phyloP scores from a whole-genome alignment of 2,113 vertebrate genomes.

The Cyprichromis sp. region DNA sequence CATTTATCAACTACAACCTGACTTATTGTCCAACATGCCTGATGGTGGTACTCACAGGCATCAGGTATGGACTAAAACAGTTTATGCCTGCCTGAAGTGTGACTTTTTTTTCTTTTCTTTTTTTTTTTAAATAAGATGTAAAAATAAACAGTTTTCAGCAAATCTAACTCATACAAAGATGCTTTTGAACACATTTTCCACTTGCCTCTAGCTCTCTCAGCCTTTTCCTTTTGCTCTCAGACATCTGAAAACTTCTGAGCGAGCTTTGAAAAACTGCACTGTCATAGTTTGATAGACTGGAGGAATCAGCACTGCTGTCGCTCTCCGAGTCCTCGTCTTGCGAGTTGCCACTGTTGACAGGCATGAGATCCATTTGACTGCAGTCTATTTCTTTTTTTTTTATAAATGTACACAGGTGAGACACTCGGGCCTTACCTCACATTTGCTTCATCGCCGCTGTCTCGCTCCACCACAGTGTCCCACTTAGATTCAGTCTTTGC shows the following conservation, averaged over 20 bases:
- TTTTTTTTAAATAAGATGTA: background rate
- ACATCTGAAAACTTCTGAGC: slow-evolving; percentile 68
- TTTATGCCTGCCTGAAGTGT: background rate
- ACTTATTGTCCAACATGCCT: background rate
- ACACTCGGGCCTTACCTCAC: slow-evolving; percentile 37
- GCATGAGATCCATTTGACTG: background rate
- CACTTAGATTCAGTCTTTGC: slow-evolving; percentile 69
- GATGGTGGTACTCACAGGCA: background rate
- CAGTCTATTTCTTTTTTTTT: background rate
- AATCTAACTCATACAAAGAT: background rate
- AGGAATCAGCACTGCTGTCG: slow-evolving; percentile 64
- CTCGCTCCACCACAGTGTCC: slow-evolving; percentile 43
- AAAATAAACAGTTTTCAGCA: background rate
- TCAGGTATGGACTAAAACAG: background rate
- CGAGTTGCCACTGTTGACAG: slow-evolving; percentile 24
- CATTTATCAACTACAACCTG: background rate
- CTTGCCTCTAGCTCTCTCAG: slow-evolving; percentile 74
- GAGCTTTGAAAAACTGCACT: slow-evolving; percentile 69
- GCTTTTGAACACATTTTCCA: background rate
- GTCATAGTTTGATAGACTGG: slow-evolving; percentile 63
- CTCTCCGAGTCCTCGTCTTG: slow-evolving; percentile 58
- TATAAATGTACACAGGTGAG: background rate
- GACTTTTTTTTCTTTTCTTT: rapidly evolving
- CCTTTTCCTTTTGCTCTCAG: slow-evolving; percentile 72
- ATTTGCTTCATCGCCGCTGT: slow-evolving; percentile 42